Base-by-base conservation (phyloP, 2,113 vertebrate species). In the Epinephelus lanceolatus region DNA sequence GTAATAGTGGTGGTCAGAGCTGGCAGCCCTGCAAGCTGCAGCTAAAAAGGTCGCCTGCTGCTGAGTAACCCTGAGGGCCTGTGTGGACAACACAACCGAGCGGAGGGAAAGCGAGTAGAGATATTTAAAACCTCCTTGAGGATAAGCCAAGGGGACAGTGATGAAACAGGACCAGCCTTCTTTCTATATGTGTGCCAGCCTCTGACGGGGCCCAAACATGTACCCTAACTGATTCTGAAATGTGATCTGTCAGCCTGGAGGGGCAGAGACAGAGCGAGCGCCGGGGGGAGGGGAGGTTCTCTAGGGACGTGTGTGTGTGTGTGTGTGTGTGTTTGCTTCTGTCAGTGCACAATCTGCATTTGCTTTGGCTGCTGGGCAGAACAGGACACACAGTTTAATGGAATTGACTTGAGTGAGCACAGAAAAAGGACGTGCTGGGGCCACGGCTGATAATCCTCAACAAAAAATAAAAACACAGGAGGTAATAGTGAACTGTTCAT, bases 41-140 rank as follows among this genome's bases (percentile, higher is more conserved):
- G 76, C 76, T 81, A 70, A 78, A 87, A 88, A 86, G 87, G 78
- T 78, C 57, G 12, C 67, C 55, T 72, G 66, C 84, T 94, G 93
- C 91, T 85, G 90, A 94, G 86, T 90, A 93, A 94, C 85, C 81
- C 86, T 84, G 68, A 66, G 78, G 89, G 85, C 78, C 78, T 53
- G 55, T 30, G 57, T 81, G 78, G 57, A 37, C 75, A 15, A 66
- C 68, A 65, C 70, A 55, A 65, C 62, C 12, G 68, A 51, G 80
- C 21, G 30, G 47, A 56, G 42, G 23, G 49, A 59, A 63, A 21
- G 71, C 63, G 74, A 66, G 27, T 63, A 37, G 23, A 7, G 74
- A 83, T 80, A 89, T 89, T 82, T 81, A 84, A 91, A 86, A 73
- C 78, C 77, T 68, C 42, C 59, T 67, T 25, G 40, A 65, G 72